Percentiles rank a stretch among this genome's conserved stretches.
phyloP scores from a whole-genome alignment of 2,797 vertebrate genomes.

The Danio albolineatus region DNA sequence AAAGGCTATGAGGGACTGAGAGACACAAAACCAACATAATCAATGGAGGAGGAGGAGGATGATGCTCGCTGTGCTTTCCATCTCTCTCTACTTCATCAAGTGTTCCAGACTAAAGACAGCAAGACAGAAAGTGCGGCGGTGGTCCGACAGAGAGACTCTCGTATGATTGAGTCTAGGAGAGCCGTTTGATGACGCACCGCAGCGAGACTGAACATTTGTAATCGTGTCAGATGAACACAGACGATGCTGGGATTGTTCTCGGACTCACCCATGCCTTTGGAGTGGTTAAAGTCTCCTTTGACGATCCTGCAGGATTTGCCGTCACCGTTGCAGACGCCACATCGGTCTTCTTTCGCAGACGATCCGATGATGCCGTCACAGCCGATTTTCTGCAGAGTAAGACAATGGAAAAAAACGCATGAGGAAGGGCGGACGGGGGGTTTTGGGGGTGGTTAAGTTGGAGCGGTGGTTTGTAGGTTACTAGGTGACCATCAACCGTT shows the following conservation, averaged over 20 bases:
- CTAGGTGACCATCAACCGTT: too few species aligned
- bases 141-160: slow-evolving; percentile 1
- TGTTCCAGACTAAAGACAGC: slow-evolving; percentile 7
- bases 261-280: slow-evolving; percentile 91
- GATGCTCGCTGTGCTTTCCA: neutral
- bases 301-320: slow-evolving; percentile 93
- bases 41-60: slow-evolving; percentile 15
- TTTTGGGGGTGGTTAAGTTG: too few species aligned
- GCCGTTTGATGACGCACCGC: slow-evolving; percentile 1
- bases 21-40: slow-evolving; percentile 73
- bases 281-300: slow-evolving; percentile 95
- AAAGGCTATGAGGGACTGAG: slow-evolving; percentile 86
- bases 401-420: neutral
- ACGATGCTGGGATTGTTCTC: neutral
- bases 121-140: neutral
- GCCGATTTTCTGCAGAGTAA: slow-evolving; percentile 87
- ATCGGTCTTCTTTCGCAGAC: slow-evolving; percentile 90
- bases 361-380: slow-evolving; percentile 95
- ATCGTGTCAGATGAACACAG: neutral
- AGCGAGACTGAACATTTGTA: slow-evolving; percentile 3
- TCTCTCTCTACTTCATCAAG: slow-evolving; percentile 16
- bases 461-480: too few species aligned
- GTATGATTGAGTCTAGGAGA: slow-evolving; percentile 4
- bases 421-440: neutral
- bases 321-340: slow-evolving; percentile 92